Base-by-base conservation (phyloP, 2,797 vertebrate genomes). In the Falco cherrug region DNA sequence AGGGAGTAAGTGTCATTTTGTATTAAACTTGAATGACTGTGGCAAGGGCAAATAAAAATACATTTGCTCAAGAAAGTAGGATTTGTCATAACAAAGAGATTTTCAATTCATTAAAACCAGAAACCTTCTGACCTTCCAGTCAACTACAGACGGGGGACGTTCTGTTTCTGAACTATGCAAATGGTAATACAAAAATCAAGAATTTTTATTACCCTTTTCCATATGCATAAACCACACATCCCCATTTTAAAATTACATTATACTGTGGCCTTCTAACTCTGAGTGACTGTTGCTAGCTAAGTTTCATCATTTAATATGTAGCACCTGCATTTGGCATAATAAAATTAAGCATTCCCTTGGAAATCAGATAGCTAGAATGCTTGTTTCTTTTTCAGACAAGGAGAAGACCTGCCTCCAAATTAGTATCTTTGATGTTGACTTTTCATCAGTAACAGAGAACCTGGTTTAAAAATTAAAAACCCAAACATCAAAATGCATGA, bases 381-480 rank as follows among this genome's bases (percentile, higher is more conserved):
- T 95, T 95, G 53, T 93, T 95, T 92, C 95, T 69, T 80, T 95
- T 92, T 84, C 5, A 97, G 95, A 96, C 92, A 96, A 95, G 86
- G 67, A 95, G 88, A 94, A 92, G 95, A 97, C 94, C 91, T 89
- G 82, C 69, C 89, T 97, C 94, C 84, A 95, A 88, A 97, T 95
- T 96, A 93, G 16, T 15, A 92, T 68, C 96, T 97, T 97, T 97
- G 97, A 97, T 97, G 95, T 95, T 95, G 96, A 91, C 84, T 97
- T 93, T 87, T 96, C 95, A 97, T 94, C 92, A 85, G 93, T 94
- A 91, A 94, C 60, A 96, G 78, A 95, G 93, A 95, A 41, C 22
- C 45, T 63, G 75, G 50, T 96, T 97, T 97, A 97, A 97, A 97
- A 97, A 97, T 97, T 97, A 93, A 97, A 97, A 96, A 69, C 87